Evolutionary conservation across 2,113 vertebrate species (phyloP).

Genomic region (Psittacula cyanocephala): DNA sequence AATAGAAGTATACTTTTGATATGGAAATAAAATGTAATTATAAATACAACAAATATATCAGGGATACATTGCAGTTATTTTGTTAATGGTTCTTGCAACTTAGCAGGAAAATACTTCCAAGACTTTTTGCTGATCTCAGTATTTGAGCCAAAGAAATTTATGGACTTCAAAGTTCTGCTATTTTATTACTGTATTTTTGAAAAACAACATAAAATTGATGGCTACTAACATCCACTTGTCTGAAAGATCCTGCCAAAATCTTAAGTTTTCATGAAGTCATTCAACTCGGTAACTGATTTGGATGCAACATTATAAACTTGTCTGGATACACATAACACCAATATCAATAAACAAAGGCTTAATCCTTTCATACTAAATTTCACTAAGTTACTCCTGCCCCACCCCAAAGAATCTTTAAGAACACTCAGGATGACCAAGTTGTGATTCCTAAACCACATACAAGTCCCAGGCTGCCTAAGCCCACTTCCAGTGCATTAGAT

Average conservation of each 20-base stretch:
- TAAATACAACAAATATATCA: neutral
- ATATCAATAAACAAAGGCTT: neutral
- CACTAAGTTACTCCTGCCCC: neutral
- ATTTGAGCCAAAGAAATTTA: neutral
- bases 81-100: neutral
- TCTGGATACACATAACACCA: neutral
- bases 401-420: neutral
- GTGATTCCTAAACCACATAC: neutral
- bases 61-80: neutral
- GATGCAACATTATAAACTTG: neutral
- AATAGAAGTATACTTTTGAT: neutral
- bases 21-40: neutral
- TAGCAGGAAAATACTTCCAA: neutral
- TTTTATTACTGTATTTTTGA: neutral
- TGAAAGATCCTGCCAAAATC: neutral
- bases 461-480: neutral
- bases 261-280: neutral
- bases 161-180: neutral
- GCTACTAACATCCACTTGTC: neutral
- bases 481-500: neutral
- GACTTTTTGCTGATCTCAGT: neutral
- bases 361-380: neutral
- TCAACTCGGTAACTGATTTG: neutral
- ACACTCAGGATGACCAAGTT: neutral
- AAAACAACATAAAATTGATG: neutral